Evolutionary conservation across 35 echinoderm and acorn worm species (phyloP).

Genomic region (Lytechinus variegatus): DNA sequence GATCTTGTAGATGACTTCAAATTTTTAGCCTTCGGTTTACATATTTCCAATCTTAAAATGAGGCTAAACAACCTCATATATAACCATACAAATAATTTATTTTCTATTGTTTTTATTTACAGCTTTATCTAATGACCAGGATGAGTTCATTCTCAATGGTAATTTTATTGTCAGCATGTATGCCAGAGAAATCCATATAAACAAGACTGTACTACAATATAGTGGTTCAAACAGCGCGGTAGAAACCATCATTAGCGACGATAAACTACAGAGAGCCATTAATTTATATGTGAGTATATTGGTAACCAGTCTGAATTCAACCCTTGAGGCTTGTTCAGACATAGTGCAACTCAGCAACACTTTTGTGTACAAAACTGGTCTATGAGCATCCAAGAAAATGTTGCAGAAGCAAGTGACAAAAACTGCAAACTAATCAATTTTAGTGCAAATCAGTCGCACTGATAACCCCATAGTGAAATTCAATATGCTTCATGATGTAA

Average conservation of each 20-base stretch:
- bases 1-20: too few relatives aligned
- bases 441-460: too few relatives aligned
- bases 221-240: constrained; percentile 77
- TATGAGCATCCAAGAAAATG: too few relatives aligned
- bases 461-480: too few relatives aligned
- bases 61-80: too few relatives aligned
- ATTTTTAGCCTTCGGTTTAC: too few relatives aligned
- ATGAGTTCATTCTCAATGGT: constrained; percentile 80
- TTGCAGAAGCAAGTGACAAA: too few relatives aligned
- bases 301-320: neutral
- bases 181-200: constrained; percentile 66
- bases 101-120: neutral
- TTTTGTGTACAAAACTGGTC: too few relatives aligned
- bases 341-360: too few relatives aligned
- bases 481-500: too few relatives aligned
- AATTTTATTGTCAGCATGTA: constrained; percentile 78
- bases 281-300: constrained; percentile 70
- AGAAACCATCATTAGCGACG: constrained; percentile 76
- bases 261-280: constrained; percentile 59
- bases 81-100: neutral
- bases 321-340: neutral
- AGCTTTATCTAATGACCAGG: constrained; percentile 67
- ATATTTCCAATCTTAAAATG: too few relatives aligned
- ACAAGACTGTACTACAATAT: constrained; percentile 70
- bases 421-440: too few relatives aligned